phyloP scores from a whole-genome alignment of 2,888 invertebrate species.

The Suillia variegata region DNA sequence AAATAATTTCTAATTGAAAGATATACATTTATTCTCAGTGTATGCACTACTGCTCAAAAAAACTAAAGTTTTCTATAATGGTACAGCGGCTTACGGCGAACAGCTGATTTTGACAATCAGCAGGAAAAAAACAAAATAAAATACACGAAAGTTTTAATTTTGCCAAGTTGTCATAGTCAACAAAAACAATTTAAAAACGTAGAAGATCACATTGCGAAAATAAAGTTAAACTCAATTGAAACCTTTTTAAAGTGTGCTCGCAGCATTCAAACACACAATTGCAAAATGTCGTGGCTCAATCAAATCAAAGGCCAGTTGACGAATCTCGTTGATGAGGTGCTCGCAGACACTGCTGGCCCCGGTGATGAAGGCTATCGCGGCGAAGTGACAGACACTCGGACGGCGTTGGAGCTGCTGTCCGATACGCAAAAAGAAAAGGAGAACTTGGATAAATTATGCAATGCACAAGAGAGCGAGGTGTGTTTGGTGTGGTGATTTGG shows the following conservation, averaged over 20 bases:
- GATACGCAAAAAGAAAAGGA: slow-evolving; percentile 59
- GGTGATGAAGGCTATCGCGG: slow-evolving; percentile 45
- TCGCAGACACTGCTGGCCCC: slow-evolving; percentile 74
- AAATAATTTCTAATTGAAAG: no score
- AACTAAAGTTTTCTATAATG: no score
- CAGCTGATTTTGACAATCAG: slow-evolving; percentile 31
- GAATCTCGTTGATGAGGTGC: slow-evolving; percentile 86
- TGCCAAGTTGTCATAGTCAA: slow-evolving; percentile 40
- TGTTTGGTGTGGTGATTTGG: slow-evolving; percentile 34
- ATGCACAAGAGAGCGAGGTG: slow-evolving; percentile 69
- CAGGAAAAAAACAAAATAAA: slow-evolving; percentile 24
- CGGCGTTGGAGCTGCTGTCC: slow-evolving; percentile 44
- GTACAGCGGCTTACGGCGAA: no score
- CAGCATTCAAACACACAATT: not conserved
- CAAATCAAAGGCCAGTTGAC: slow-evolving; percentile 86
- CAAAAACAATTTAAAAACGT: slow-evolving; percentile 39
- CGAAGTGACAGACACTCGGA: slow-evolving; percentile 31
- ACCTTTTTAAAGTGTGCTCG: not conserved
- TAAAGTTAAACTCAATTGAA: slow-evolving; percentile 16
- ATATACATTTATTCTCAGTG: no score
- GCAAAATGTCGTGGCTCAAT: slow-evolving; percentile 70
- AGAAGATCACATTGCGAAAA: no score
- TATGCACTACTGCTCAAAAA: no score
- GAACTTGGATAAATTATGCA: slow-evolving; percentile 66
- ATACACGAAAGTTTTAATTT: slow-evolving; percentile 27